Conservation (phyloP, 2,113 vertebrate genomes). For the Heliornis fulica region DNA sequence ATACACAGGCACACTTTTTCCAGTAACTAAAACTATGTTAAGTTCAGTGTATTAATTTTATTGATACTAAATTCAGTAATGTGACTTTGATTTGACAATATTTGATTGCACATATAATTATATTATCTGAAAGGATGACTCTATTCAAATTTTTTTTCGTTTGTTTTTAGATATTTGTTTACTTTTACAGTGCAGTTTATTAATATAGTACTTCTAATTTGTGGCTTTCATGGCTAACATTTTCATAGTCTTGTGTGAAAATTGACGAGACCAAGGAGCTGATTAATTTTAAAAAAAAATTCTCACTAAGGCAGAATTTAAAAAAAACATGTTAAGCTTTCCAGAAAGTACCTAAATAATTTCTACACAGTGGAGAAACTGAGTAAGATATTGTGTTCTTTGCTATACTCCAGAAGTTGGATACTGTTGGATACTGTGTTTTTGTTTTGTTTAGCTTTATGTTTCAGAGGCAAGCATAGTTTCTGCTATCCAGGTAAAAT, state of each 20-base stretch:
- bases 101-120: background rate
- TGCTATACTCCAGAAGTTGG: background rate
- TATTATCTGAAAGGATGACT: background rate
- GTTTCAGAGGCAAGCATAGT: background rate
- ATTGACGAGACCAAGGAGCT: background rate
- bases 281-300: background rate
- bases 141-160: background rate
- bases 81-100: background rate
- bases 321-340: background rate
- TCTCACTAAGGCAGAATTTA: background rate
- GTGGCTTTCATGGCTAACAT: background rate
- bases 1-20: background rate
- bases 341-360: background rate
- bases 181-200: background rate
- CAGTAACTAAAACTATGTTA: background rate
- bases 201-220: background rate
- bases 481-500: background rate
- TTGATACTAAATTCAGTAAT: background rate
- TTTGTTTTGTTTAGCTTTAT: too few relatives aligned
- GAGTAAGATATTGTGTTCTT: background rate
- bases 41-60: background rate
- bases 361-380: background rate
- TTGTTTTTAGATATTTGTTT: background rate
- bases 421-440: too few relatives aligned
- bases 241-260: background rate